Percentiles rank a stretch among this genome's conserved stretches.
Conservation (phyloP, 2,113 vertebrate species). For the Cairina moschata region DNA sequence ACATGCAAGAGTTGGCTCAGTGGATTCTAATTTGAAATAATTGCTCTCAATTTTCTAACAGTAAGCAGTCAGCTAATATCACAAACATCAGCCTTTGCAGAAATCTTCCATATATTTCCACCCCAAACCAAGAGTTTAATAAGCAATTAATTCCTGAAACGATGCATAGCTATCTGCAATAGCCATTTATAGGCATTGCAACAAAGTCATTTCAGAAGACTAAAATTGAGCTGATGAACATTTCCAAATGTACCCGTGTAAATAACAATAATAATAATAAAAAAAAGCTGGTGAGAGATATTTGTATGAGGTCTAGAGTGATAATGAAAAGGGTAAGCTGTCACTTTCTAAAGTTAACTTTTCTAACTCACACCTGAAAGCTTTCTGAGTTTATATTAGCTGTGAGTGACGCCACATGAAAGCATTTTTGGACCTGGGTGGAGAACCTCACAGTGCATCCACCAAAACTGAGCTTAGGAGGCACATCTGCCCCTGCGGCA, state of each 20-base stretch:
- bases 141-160: conserved; percentile 55
- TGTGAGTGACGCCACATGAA: background rate
- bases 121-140: conserved; percentile 14
- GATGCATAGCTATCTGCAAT: conserved; percentile 40
- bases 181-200: background rate
- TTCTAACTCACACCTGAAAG: background rate
- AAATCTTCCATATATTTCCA: background rate
- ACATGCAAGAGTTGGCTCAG: background rate
- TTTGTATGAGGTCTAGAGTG: background rate
- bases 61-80: background rate
- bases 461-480: rapidly evolving
- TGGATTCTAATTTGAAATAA: background rate
- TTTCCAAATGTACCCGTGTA: background rate
- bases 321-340: background rate
- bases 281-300: background rate
- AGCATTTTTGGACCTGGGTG: background rate
- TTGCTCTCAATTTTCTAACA: background rate
- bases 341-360: background rate
- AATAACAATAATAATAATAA: background rate
- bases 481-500: background rate
- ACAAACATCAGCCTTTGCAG: background rate
- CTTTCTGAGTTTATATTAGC: background rate
- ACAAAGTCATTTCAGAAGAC: background rate
- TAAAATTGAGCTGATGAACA: background rate
- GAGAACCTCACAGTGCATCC: rapidly evolving